A percentile compares a stretch with the other conserved stretches of the same genome.
Evolutionary conservation across 2,113 vertebrate genomes (phyloP).

Genomic region (Proteles cristata): DNA sequence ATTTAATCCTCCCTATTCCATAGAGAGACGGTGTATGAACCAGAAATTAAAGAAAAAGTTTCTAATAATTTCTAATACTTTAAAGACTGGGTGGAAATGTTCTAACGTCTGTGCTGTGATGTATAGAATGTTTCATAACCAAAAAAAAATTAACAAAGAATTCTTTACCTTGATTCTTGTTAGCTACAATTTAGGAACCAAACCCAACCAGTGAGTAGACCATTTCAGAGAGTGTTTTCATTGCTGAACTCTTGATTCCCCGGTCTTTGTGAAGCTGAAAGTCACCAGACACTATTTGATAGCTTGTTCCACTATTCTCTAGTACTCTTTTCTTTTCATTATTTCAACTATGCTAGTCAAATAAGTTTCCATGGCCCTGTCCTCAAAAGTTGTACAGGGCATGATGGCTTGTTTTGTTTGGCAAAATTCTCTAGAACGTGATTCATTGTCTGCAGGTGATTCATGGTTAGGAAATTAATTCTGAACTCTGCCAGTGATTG

Average conservation of each 20-base stretch:
- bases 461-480: slow-evolving; percentile 91
- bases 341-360: slow-evolving; percentile 85
- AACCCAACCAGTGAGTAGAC: not conserved
- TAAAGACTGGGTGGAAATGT: not conserved
- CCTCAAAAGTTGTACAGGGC: slow-evolving; percentile 82
- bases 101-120: not conserved
- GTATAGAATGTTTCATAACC: not conserved
- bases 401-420: slow-evolving; percentile 90
- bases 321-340: slow-evolving; percentile 82
- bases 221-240: slow-evolving; percentile 70
- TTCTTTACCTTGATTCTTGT: not conserved
- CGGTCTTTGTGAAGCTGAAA: slow-evolving; percentile 77
- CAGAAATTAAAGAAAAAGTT: not conserved
- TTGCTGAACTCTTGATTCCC: slow-evolving; percentile 80
- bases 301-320: slow-evolving; percentile 80
- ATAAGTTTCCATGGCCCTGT: slow-evolving; percentile 84
- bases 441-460: slow-evolving; percentile 91
- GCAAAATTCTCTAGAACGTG: slow-evolving; percentile 87
- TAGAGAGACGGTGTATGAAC: not conserved
- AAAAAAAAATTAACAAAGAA: not conserved
- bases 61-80: not conserved
- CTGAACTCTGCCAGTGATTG: slow-evolving; percentile 88
- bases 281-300: slow-evolving; percentile 81
- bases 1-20: not conserved
- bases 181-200: not conserved